These are phyloP conservation scores for Sarcophaga variegata DNA, from an alignment of 2,888 invertebrate genomes.

Conservation along the genomic window DNA sequence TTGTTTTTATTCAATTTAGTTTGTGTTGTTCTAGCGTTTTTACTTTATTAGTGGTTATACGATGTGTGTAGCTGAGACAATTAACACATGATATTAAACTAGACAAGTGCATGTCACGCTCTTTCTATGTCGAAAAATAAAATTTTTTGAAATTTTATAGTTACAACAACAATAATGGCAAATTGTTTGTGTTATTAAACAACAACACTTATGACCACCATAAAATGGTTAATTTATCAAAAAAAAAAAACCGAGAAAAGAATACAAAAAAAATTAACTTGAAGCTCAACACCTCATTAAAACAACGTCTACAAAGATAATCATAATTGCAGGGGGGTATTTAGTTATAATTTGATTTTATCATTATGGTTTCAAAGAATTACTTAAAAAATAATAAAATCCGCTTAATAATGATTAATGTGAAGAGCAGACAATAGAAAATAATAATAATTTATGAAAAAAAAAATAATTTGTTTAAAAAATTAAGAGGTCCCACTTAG, in stretches of 20 bases:
- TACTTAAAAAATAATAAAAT: too few species aligned
- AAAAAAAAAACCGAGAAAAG: not conserved
- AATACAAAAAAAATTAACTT: conserved; percentile 7
- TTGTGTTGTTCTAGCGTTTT: not conserved
- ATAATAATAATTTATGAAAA: too few species aligned
- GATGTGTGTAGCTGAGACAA: conserved; percentile 11
- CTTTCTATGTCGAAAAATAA: conserved; percentile 35
- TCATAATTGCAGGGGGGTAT: not conserved
- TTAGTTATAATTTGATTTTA: conserved; percentile 2
- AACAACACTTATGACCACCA: conserved; percentile 20
- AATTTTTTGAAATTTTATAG: conserved; percentile 39
- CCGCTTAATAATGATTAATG: too few species aligned
- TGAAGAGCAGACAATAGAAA: too few species aligned
- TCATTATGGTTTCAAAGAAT: not conserved
- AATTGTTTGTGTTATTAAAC: conserved; percentile 14
- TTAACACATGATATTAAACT: conserved; percentile 53
- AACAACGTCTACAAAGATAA: conserved; percentile 1
- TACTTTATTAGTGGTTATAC: not conserved
- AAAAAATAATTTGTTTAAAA: too few species aligned
- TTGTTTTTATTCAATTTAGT: not conserved
- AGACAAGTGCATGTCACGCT: conserved; percentile 64
- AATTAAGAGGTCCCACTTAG: too few species aligned
- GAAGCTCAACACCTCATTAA: conserved; percentile 37
- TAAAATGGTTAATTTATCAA: conserved; percentile 34
- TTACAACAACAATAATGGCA: conserved; percentile 17